A percentile compares a stretch with the other conserved stretches of the same genome.
phyloP scores from a whole-genome alignment of 2,888 invertebrate species.

The Diabrotica balteata region DNA sequence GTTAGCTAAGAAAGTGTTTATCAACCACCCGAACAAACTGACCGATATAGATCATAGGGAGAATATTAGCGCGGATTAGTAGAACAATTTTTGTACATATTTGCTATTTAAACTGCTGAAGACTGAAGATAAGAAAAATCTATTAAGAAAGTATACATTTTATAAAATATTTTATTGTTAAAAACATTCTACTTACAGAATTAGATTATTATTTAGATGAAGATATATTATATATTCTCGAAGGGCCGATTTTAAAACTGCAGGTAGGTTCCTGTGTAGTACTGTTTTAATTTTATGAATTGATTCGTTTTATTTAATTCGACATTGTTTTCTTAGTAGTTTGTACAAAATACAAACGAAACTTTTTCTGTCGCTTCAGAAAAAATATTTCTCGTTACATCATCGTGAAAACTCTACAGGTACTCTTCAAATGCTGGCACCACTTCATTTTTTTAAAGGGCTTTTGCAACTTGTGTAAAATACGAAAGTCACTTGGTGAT shows the following conservation, averaged over 20 bases:
- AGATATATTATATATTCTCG: slow-evolving; percentile 23
- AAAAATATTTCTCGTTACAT: too few species aligned
- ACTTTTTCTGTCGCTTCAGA: too few species aligned
- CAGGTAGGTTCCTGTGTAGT: background rate
- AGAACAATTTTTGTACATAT: slow-evolving; percentile 38
- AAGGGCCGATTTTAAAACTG: background rate
- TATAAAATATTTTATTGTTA: slow-evolving; percentile 49
- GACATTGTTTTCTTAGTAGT: too few species aligned
- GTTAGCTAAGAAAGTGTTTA: slow-evolving; percentile 80
- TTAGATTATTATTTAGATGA: slow-evolving; percentile 37
- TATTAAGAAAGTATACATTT: slow-evolving; percentile 52
- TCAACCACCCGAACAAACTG: slow-evolving; percentile 81
- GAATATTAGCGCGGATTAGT: slow-evolving; percentile 48
- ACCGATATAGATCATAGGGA: slow-evolving; percentile 59
- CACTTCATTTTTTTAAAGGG: too few species aligned
- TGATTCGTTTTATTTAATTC: too few species aligned
- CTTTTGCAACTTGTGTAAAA: too few species aligned
- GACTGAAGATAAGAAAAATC: slow-evolving; percentile 52
- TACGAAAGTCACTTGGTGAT: too few species aligned
- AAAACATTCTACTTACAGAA: slow-evolving; percentile 39
- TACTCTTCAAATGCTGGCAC: too few species aligned
- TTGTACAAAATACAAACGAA: too few species aligned
- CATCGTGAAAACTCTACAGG: too few species aligned
- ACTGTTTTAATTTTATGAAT: too few species aligned
- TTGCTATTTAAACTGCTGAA: slow-evolving; percentile 41